phyloP scores from a whole-genome alignment of 2,113 vertebrate species.

The Antigone vipio region DNA sequence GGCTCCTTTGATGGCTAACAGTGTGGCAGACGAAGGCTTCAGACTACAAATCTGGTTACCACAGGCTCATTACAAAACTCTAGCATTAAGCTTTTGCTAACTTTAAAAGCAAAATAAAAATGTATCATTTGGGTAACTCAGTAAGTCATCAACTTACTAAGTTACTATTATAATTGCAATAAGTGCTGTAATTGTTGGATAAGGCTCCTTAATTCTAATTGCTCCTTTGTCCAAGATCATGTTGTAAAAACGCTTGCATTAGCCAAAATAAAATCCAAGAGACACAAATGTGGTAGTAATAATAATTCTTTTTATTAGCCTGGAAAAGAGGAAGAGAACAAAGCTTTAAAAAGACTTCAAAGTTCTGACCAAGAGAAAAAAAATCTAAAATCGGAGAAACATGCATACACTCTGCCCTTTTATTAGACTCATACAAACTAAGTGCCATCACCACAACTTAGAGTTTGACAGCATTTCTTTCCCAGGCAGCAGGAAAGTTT shows the following conservation, averaged over 20 bases:
- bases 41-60: slow-evolving; percentile 77
- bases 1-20: slow-evolving; percentile 79
- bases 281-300: slow-evolving; percentile 85
- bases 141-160: slow-evolving; percentile 69
- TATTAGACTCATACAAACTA: slow-evolving; percentile 73
- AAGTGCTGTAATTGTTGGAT: slow-evolving; percentile 78
- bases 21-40: slow-evolving; percentile 76
- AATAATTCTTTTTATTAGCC: slow-evolving; percentile 84
- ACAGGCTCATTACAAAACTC: slow-evolving; percentile 72
- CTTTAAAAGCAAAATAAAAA: slow-evolving; percentile 80
- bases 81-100: slow-evolving; percentile 69
- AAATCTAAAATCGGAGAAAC: slow-evolving; percentile 71
- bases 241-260: slow-evolving; percentile 76
- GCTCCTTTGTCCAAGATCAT: slow-evolving; percentile 73
- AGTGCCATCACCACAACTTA: slow-evolving; percentile 71
- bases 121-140: slow-evolving; percentile 71
- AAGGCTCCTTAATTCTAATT: slow-evolving; percentile 80
- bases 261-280: slow-evolving; percentile 81
- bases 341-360: slow-evolving; percentile 84
- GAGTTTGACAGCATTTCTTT: slow-evolving; percentile 58
- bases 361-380: slow-evolving; percentile 68
- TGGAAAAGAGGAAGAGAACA: slow-evolving; percentile 82
- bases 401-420: slow-evolving; percentile 68
- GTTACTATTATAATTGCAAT: slow-evolving; percentile 73
- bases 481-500: slow-evolving; percentile 66